Conservation (phyloP, 2,888 invertebrate species). For the Heliconius ismenius region DNA sequence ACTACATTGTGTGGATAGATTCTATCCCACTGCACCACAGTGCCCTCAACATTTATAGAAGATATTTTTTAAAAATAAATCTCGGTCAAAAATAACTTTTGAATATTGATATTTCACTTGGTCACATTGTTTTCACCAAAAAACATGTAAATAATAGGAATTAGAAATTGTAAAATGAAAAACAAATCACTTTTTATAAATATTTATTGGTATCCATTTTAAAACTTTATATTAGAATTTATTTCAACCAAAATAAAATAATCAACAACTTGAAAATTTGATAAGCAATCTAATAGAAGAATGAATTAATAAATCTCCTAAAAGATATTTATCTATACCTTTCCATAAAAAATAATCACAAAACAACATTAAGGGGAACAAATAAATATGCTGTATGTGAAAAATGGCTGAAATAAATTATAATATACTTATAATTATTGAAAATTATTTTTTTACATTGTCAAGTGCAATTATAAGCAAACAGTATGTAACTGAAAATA, state of each 20-base stretch:
- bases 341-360: conserved; percentile 45
- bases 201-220: conserved; percentile 49
- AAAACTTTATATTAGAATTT: conserved; percentile 39
- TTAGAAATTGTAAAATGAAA: conserved; percentile 23
- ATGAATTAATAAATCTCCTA: conserved; percentile 58
- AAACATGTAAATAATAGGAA: conserved; percentile 2
- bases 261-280: conserved; percentile 35
- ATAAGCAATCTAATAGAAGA: conserved; percentile 50
- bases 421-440: conserved; percentile 27
- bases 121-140: not conserved
- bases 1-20: too few species aligned
- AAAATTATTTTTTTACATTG: conserved; percentile 38
- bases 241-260: conserved; percentile 43
- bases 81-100: not conserved
- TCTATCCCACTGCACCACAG: not conserved
- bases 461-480: conserved; percentile 66
- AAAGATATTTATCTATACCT: conserved; percentile 33
- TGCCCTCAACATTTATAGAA: not conserved
- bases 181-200: conserved; percentile 48
- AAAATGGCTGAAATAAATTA: conserved; percentile 40
- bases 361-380: conserved; percentile 68
- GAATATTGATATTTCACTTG: not conserved
- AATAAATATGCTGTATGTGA: conserved; percentile 67
- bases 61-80: too few species aligned
- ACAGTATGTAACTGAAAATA: conserved; percentile 75